phyloP scores from a whole-genome alignment of 2,888 invertebrate genomes.

The Hermaeophaga mercurialis region DNA sequence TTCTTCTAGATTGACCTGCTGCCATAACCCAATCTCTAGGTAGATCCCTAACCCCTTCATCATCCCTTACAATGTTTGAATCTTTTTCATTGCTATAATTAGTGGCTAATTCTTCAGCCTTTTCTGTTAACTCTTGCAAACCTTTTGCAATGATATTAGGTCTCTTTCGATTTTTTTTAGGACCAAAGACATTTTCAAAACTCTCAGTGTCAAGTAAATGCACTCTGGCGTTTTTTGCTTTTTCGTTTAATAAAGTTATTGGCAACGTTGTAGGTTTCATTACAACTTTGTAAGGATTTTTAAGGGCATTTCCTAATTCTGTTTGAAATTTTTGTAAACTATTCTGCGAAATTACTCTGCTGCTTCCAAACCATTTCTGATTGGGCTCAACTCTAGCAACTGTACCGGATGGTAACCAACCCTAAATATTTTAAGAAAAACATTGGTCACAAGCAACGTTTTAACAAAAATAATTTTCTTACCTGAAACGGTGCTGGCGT shows the following conservation, averaged over 20 bases:
- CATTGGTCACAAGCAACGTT: background rate
- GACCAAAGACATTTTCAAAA: conserved; percentile 93
- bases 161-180: conserved; percentile 88
- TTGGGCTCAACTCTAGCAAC: conserved; percentile 96
- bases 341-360: conserved; percentile 92
- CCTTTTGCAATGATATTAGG: conserved; percentile 80
- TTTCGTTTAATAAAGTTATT: conserved; percentile 91
- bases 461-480: conserved; percentile 7
- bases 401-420: conserved; percentile 84
- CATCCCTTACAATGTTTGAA: conserved; percentile 79
- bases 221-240: conserved; percentile 85
- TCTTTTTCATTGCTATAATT: conserved; percentile 85
- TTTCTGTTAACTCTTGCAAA: conserved; percentile 76
- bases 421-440: conserved; percentile 55
- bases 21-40: conserved; percentile 93
- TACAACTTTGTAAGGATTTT: conserved; percentile 96
- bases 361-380: conserved; percentile 99
- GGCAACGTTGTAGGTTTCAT: conserved; percentile 97
- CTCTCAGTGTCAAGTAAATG: conserved; percentile 96
- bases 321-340: conserved; percentile 89
- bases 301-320: conserved; percentile 91
- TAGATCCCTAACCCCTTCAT: conserved; percentile 77
- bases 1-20: conserved; percentile 94
- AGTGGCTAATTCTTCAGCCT: conserved; percentile 72
- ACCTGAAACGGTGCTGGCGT: conserved; percentile 93